phyloP scores from a whole-genome alignment of 2,888 invertebrate genomes.

The Catocala fraxini region DNA sequence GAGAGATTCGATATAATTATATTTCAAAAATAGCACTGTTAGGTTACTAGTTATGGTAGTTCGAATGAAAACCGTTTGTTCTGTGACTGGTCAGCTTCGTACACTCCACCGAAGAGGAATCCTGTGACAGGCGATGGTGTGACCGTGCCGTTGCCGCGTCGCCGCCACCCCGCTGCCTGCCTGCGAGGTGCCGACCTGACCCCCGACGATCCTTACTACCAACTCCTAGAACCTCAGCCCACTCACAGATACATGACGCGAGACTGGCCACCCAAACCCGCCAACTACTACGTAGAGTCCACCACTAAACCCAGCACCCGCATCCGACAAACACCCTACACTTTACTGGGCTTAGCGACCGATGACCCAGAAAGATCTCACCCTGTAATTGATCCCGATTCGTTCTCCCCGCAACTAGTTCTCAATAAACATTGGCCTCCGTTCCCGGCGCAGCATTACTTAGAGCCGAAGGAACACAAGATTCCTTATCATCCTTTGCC shows the following conservation, averaged over 20 bases:
- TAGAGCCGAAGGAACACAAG: slow-evolving; percentile 73
- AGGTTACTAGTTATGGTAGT: slow-evolving; percentile 43
- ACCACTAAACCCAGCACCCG: slow-evolving; percentile 66
- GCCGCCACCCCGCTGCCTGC: slow-evolving; percentile 81
- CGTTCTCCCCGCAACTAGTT: slow-evolving; percentile 74
- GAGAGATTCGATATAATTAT: neutral
- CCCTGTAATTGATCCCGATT: slow-evolving; percentile 74
- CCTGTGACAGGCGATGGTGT: slow-evolving; percentile 90
- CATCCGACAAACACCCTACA: slow-evolving; percentile 71
- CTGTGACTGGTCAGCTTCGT: slow-evolving; percentile 83
- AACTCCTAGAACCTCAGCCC: slow-evolving; percentile 73
- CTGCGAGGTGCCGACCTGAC: slow-evolving; percentile 84
- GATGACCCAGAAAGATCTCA: slow-evolving; percentile 71
- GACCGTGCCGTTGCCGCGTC: slow-evolving; percentile 83
- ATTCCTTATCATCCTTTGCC: slow-evolving; percentile 75
- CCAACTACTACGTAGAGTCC: slow-evolving; percentile 80
- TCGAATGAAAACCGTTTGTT: slow-evolving; percentile 82
- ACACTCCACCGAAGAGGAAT: slow-evolving; percentile 87
- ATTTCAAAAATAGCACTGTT: slow-evolving; percentile 15
- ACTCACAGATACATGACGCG: slow-evolving; percentile 77
- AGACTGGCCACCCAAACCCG: slow-evolving; percentile 78
- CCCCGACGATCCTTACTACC: slow-evolving; percentile 60
- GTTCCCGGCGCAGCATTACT: slow-evolving; percentile 81
- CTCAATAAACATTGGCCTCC: slow-evolving; percentile 82
- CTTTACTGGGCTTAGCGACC: slow-evolving; percentile 77